Base-by-base conservation (phyloP, 2,113 vertebrate species). In the Girardinichthys multiradiatus region DNA sequence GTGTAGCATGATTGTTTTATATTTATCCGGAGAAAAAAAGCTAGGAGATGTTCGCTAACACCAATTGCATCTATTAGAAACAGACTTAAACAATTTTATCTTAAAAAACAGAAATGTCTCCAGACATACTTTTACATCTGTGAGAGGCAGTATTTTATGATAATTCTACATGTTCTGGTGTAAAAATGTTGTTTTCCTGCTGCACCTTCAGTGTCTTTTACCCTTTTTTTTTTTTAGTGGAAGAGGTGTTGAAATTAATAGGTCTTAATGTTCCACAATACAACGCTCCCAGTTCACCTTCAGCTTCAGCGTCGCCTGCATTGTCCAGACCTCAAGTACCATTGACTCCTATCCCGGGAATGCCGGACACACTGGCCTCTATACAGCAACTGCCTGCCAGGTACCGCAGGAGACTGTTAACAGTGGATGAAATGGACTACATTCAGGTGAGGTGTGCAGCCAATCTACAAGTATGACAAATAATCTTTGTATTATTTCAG, bases 341-440 rank as follows among this genome's bases (percentile, higher is more conserved):
- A 27, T 48, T 88, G 31, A 88, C 51, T 58, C 90, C 79, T 2
- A 65, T 89, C 57, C 70, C 92, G 3, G 92, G 92, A 42, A 88
- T 78, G 0, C 87, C 92, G 0, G 94, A 95, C 79, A 92, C 79
- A 4, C 72, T 94, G 64, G 84, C 90, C 61, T 87, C 90, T 26
- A 73, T 94, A 82, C 90, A 90, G 80, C 81, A 89, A 3, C 70
- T 94, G 1, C 90, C 94, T 68, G 91, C 90, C 2, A 91, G 90
- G 69, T 95, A 94, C 72, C 92, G 94, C 64, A 90, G 94, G 76
- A 94, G 90, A 88, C 74, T 64, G 17, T 0, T 95, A 35, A 10
- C 89, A 0, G 51, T 33, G 0, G 92, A 95, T 1, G 94, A 95
- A 77, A 95, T 95, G 87, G 93, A 94, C 3, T 95, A 85, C 72